These are phyloP conservation scores for Microtus richardsoni DNA, from an alignment of 2,113 vertebrate species.

Conservation along the genomic window DNA sequence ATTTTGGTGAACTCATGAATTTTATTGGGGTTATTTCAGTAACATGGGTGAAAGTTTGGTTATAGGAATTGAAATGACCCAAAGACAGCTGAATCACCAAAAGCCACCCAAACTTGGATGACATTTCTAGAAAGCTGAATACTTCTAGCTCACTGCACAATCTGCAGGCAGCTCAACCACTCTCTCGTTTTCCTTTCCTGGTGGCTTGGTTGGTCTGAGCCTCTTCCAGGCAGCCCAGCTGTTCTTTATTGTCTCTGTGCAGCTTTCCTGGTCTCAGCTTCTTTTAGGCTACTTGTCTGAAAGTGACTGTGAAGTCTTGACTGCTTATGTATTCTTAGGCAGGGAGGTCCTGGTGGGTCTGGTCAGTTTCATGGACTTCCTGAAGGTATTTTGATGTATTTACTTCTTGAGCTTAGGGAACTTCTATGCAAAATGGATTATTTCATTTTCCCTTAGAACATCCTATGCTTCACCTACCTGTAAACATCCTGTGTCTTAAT, in stretches of 20 bases:
- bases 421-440: background rate
- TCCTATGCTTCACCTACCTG: too few species aligned
- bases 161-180: background rate
- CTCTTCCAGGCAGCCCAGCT: background rate
- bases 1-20: background rate
- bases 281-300: background rate
- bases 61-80: background rate
- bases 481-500: background rate
- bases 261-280: background rate
- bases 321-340: background rate
- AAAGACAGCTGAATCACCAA: background rate
- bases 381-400: background rate
- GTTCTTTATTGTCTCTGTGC: background rate
- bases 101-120: background rate
- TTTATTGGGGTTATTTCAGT: background rate
- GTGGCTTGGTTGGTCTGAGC: background rate
- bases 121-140: background rate
- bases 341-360: background rate
- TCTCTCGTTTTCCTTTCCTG: accelerated
- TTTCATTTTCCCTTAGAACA: background rate
- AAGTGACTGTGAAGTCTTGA: too few species aligned
- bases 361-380: background rate
- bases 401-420: background rate
- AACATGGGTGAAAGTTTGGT: background rate
- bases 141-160: background rate